A percentile compares a stretch with the other conserved stretches of the same genome.
phyloP scores from a whole-genome alignment of 2,888 invertebrate genomes.

The Idaea straminata region DNA sequence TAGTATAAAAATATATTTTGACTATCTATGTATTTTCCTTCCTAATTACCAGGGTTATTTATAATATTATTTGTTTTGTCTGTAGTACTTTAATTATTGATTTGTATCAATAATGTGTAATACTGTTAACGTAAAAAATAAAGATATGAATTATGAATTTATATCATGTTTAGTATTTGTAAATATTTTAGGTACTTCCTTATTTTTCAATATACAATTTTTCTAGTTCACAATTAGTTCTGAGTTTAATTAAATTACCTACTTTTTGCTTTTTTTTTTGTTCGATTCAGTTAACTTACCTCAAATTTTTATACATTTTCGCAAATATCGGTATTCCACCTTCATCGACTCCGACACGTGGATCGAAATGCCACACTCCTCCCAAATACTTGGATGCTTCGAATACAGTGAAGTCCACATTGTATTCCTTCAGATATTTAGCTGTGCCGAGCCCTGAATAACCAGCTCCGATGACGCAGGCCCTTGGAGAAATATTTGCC shows the following conservation, averaged over 20 bases:
- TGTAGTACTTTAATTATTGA: background rate
- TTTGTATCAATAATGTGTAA: background rate
- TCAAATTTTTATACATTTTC: constrained; percentile 89
- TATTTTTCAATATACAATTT: no score
- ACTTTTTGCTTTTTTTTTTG: no score
- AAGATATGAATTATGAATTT: no score
- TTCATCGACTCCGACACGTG: constrained; percentile 81
- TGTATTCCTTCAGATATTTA: constrained; percentile 78
- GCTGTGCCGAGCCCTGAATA: constrained; percentile 85
- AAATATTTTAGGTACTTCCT: no score
- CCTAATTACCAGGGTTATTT: background rate
- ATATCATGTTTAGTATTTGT: no score
- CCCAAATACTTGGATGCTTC: constrained; percentile 85
- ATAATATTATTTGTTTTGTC: background rate
- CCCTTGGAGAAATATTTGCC: constrained; percentile 34
- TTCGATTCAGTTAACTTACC: constrained; percentile 36
- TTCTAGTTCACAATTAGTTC: no score
- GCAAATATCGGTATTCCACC: constrained; percentile 86
- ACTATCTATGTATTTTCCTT: background rate
- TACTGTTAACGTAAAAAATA: no score
- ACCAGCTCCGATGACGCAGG: constrained; percentile 86
- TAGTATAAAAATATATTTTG: background rate
- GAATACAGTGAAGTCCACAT: constrained; percentile 80
- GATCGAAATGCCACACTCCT: constrained; percentile 90
- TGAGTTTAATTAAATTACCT: no score